Evolutionary conservation across 37 sponge, comb jelly and placozoan species (phyloP), one percentile per base, ranked within the genome.

Genomic region (Lycopodina hypogea): DNA sequence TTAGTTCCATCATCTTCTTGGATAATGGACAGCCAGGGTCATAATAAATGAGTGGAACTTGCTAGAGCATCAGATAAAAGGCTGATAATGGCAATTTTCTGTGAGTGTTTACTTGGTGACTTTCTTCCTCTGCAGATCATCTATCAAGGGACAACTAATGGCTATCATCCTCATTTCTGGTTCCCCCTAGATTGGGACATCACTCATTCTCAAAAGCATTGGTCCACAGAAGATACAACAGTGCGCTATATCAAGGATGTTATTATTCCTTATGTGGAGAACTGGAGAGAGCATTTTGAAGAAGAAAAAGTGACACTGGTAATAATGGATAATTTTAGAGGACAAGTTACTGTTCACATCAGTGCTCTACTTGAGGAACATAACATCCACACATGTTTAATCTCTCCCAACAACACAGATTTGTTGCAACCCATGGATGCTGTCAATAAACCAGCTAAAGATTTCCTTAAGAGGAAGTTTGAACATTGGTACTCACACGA

Each of bases 181-280:
- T 88, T 88, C 41, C 80, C 89, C 2, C 11, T 64, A 26, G 80
- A 78, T 30, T 89, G 81, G 85, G 41, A 89, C 62, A 78, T 89
- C 51, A 84, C 76, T n/a, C 74, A 84, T 50, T 72, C 90, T 3
- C 77, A 68, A 14, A 83, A 83, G 3, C 89, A 88, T 72, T 88
- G 84, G n/a, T n/a, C n/a, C n/a, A n/a, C n/a, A n/a, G n/a, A n/a
- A 72, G 60, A 83, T 12, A 84, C 77, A 18, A 73, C 57, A 60
- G 50, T 81, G 41, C 62, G 80, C 55, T 89, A 84, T 51, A 70
- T 89, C 12, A 29, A 81, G 39, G 59, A 84, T 19, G 70, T 89
- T 38, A 76, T 80, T 37, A 50, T 84, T 7, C 90, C 84, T 11
- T 89, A 71, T 70, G 71, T 70, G 42, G 24, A 45, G n/a, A 18